These are phyloP conservation scores for Erannis defoliaria DNA, from an alignment of 2,888 invertebrate genomes.

Conservation along the genomic window DNA sequence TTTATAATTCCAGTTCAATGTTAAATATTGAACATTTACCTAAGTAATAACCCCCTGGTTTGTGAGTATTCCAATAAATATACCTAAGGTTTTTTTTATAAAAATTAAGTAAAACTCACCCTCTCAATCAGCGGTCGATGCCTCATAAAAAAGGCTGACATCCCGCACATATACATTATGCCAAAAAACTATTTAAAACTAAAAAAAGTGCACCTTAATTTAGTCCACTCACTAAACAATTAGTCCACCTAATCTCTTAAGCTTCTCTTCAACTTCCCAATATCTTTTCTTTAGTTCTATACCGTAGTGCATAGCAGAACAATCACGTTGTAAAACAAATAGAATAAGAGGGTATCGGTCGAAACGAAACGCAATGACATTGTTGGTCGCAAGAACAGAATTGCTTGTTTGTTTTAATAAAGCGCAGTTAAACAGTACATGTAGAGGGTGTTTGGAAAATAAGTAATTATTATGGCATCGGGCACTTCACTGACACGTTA, in stretches of 20 bases:
- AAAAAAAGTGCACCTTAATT: neutral
- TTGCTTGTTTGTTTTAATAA: constrained; percentile 49
- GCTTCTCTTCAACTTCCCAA: neutral
- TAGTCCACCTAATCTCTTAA: neutral
- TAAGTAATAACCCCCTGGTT: too few relatives aligned
- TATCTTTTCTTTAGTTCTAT: neutral
- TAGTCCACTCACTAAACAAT: neutral
- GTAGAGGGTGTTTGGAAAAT: constrained; percentile 28
- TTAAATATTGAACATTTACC: too few relatives aligned
- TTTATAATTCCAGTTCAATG: too few relatives aligned
- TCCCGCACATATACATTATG: constrained; percentile 77
- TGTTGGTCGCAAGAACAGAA: constrained; percentile 37
- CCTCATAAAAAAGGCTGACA: constrained; percentile 73
- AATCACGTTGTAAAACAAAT: constrained; percentile 35
- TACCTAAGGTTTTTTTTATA: too few relatives aligned
- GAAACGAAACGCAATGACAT: constrained; percentile 52
- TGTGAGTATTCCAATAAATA: too few relatives aligned
- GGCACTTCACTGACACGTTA: too few relatives aligned
- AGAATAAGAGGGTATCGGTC: constrained; percentile 52
- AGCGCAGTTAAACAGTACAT: constrained; percentile 28
- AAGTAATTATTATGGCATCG: too few relatives aligned
- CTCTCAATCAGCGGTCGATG: constrained; percentile 66
- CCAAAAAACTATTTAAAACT: too few relatives aligned
- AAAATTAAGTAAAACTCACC: constrained; percentile 56
- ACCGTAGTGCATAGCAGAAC: constrained; percentile 1